Evolutionary conservation across 2,797 vertebrate species (phyloP), one percentile per base, ranked within the genome.

Genomic region (Petrocephalus schoutedeni): DNA sequence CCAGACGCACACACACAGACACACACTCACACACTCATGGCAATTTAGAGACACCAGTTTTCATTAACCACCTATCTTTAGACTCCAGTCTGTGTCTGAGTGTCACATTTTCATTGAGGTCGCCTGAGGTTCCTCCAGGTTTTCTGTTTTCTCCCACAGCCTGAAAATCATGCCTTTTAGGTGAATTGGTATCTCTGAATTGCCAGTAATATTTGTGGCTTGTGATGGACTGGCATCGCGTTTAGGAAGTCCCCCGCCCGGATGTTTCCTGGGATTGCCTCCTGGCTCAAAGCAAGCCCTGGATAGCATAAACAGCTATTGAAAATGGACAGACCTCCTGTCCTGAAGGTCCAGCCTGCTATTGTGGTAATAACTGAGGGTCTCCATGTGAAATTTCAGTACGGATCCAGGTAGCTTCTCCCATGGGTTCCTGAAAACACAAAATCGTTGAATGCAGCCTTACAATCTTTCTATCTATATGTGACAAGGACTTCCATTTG

Each of bases 281-380:
- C 71, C 71, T 28, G 16, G 36, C 19, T 77, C 28, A 12, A 36
- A n/a, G 71, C 16, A 49, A 49, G 7, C 41, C 71, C 71, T 49
- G 16, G n/a, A 49, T 36, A 45, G 71, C 71, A 49, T 77, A 77
- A 77, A 49, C 41, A 49, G 36, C n/a, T 77, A 49, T 41, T 19
- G 71, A 77, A 77, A 77, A 77, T 77, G 71, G 71, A n/a, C 36
- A 77, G 71, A 77, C 41, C 16, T 45, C 71, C 71, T 77, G 16
- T 45, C 71, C 71, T 77, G 16, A 77, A 49, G 71, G 71, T 77
- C 71, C 71, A 77, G 36, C 71, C 36, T 49, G 19, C 16, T 77
- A 36, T 16, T 49, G 36, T 77, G 36, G 45, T n/a, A 77, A 77
- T 77, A 7, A 45, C 41, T 41, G 71, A 45, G 41, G 6, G 71